Conservation (phyloP, 1,140 invertebrate genomes). For the Chlorops oryzae region DNA sequence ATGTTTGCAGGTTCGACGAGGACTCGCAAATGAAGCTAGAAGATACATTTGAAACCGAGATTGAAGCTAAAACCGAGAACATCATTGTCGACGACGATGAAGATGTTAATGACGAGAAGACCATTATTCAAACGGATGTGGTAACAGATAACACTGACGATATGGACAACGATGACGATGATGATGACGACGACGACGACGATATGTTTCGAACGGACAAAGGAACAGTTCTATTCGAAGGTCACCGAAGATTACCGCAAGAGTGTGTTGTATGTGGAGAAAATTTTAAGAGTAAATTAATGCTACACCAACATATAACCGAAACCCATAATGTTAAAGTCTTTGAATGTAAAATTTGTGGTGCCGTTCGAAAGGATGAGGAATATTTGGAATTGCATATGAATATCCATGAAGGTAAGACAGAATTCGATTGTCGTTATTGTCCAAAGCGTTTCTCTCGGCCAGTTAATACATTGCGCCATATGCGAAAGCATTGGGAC, state of each 20-base stretch:
- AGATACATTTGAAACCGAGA: constrained; percentile 9
- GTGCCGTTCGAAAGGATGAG: constrained; percentile 24
- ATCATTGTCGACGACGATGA: constrained; percentile 10
- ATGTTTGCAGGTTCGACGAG: constrained; percentile 7
- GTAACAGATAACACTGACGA: too few species aligned
- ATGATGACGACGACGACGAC: background rate
- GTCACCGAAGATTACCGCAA: too few species aligned
- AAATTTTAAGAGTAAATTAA: constrained; percentile 28
- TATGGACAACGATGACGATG: background rate
- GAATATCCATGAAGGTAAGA: constrained; percentile 43
- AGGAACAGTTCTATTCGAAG: too few species aligned
- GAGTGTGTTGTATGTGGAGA: constrained; percentile 11
- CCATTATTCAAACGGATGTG: background rate
- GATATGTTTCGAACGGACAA: background rate
- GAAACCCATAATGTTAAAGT: constrained; percentile 13
- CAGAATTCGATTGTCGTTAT: constrained; percentile 40
- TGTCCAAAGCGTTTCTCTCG: constrained; percentile 38
- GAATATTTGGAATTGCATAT: constrained; percentile 44
- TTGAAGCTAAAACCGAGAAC: constrained; percentile 7
- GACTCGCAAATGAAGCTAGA: constrained; percentile 1
- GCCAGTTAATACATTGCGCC: constrained; percentile 37
- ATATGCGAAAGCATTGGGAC: constrained; percentile 46
- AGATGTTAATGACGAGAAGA: constrained; percentile 6
- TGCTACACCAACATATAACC: constrained; percentile 34
- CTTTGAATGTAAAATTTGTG: constrained; percentile 9